phyloP scores from a whole-genome alignment of 2,797 vertebrate species.

The Karalla daura region DNA sequence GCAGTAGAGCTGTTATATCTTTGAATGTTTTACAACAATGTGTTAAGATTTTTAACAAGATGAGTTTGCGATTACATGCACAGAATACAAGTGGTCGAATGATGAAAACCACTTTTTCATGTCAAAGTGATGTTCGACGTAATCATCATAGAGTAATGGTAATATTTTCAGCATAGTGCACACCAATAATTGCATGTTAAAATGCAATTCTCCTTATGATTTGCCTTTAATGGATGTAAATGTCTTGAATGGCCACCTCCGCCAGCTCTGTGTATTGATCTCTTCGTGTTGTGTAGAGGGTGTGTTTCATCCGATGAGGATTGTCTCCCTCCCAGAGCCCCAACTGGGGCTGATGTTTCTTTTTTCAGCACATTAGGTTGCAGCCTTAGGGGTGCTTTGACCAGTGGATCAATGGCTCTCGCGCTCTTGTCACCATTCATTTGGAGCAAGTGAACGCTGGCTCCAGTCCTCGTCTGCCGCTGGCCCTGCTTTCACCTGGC shows the following conservation, averaged over 20 bases:
- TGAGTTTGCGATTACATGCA: neutral
- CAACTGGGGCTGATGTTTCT: conserved; percentile 79
- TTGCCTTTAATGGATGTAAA: conserved; percentile 44
- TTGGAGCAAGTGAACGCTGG: conserved; percentile 80
- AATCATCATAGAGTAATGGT: too few species aligned
- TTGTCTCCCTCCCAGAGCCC: conserved; percentile 69
- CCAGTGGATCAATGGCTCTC: conserved; percentile 84
- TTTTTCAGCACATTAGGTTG: conserved; percentile 84
- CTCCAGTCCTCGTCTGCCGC: conserved; percentile 80
- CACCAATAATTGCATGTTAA: neutral
- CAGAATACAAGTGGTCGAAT: neutral
- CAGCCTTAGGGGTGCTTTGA: conserved; percentile 84
- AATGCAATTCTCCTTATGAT: conserved; percentile 21
- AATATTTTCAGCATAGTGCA: neutral
- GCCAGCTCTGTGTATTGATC: conserved; percentile 69
- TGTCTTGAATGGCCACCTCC: conserved; percentile 52
- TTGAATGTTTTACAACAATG: conserved; percentile 61
- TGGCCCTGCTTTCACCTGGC: conserved; percentile 82
- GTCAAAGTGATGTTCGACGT: neutral
- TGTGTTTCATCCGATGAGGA: conserved; percentile 75
- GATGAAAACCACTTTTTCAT: neutral
- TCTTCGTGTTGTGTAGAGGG: conserved; percentile 63
- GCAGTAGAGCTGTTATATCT: conserved; percentile 65
- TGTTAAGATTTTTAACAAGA: conserved; percentile 14
- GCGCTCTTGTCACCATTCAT: conserved; percentile 85